Conservation (phyloP, 2,113 vertebrate species). For the Machaerirhynchus nigripectus region DNA sequence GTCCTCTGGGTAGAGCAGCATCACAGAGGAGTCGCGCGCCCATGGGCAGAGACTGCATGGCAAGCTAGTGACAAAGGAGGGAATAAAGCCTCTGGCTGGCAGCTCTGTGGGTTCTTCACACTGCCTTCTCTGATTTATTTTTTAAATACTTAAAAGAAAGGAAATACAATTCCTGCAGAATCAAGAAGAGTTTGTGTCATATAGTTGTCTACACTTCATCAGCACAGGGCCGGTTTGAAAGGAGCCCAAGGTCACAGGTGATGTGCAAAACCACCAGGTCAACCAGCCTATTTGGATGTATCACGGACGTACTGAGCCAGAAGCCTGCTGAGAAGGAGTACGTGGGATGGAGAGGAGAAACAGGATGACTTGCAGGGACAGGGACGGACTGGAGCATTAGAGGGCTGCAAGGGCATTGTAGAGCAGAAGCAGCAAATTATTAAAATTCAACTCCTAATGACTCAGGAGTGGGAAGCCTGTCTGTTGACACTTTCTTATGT, state of each 20-base stretch:
- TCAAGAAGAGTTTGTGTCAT: background rate
- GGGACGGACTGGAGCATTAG: background rate
- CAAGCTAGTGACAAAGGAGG: background rate
- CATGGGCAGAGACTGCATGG: background rate
- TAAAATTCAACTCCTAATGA: background rate
- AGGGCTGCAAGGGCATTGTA: background rate
- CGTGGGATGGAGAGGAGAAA: background rate
- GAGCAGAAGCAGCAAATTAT: background rate
- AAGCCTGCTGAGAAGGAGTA: background rate
- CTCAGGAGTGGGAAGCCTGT: background rate
- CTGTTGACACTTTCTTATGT: background rate
- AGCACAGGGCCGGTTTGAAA: background rate
- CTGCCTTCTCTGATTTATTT: background rate
- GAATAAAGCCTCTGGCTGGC: background rate
- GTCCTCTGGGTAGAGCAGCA: background rate
- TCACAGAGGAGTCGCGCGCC: background rate
- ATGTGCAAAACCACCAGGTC: background rate
- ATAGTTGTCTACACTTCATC: background rate
- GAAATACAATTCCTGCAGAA: background rate
- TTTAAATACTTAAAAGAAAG: background rate
- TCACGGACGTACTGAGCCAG: background rate
- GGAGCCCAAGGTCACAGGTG: background rate
- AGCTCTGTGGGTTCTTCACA: background rate
- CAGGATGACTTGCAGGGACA: background rate
- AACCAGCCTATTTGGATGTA: background rate